phyloP scores from a whole-genome alignment of 2,888 invertebrate genomes.

The Cinara cedri region DNA sequence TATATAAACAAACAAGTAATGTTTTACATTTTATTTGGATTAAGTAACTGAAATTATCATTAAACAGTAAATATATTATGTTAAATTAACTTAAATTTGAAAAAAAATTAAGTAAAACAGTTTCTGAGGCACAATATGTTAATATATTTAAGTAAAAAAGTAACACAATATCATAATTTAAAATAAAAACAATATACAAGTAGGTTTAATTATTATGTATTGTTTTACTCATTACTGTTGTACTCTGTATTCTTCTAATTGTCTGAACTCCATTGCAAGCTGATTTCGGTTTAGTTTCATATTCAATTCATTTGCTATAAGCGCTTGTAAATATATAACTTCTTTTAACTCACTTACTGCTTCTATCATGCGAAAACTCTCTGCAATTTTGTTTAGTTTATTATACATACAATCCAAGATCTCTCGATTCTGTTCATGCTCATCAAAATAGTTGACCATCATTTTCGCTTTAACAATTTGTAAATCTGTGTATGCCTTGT shows the following conservation, averaged over 20 bases:
- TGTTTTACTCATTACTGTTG: slow-evolving; percentile 28
- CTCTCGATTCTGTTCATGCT: slow-evolving; percentile 35
- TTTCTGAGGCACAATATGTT: neutral
- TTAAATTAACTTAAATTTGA: neutral
- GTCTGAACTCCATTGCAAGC: slow-evolving; percentile 50
- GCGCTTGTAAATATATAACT: slow-evolving; percentile 38
- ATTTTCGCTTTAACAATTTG: slow-evolving; percentile 53
- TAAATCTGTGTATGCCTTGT: slow-evolving; percentile 48
- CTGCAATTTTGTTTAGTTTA: slow-evolving; percentile 18
- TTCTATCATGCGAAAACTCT: slow-evolving; percentile 30
- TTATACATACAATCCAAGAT: slow-evolving; percentile 26
- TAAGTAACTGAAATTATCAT: neutral
- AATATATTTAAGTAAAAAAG: slow-evolving; percentile 8
- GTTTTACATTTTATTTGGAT: neutral
- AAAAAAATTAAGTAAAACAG: neutral
- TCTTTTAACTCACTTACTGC: slow-evolving; percentile 45
- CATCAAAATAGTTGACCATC: slow-evolving; percentile 44
- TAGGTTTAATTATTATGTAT: slow-evolving; percentile 33
- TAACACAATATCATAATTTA: slow-evolving; percentile 25
- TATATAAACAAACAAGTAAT: too few species aligned
- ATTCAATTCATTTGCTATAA: slow-evolving; percentile 47
- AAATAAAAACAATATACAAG: slow-evolving; percentile 17
- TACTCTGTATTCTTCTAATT: slow-evolving; percentile 33
- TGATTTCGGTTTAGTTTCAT: slow-evolving; percentile 48
- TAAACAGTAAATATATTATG: neutral